Conservation (phyloP, 2,797 vertebrate species). For the Dendrocincla tyrannina region DNA sequence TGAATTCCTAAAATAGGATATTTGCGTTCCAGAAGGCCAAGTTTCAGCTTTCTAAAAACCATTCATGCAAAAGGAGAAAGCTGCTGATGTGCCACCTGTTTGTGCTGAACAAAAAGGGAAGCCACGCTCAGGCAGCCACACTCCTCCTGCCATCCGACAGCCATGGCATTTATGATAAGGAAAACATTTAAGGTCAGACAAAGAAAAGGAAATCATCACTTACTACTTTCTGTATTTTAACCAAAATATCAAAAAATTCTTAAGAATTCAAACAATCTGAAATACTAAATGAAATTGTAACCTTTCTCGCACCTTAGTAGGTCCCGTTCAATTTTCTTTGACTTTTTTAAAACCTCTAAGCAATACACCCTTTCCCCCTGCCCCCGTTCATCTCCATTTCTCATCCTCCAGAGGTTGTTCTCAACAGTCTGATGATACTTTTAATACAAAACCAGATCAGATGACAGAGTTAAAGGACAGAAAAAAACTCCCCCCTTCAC, state of each 20-base stretch:
- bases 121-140: background rate
- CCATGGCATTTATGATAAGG: background rate
- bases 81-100: background rate
- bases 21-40: background rate
- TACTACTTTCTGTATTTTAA: background rate
- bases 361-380: background rate
- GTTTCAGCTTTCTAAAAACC: background rate
- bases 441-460: background rate
- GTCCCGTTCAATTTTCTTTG: background rate
- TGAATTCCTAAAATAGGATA: background rate
- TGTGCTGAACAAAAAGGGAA: background rate
- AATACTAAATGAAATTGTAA: background rate
- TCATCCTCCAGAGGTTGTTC: background rate
- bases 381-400: background rate
- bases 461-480: background rate
- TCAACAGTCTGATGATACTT: background rate
- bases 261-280: background rate
- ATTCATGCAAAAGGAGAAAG: background rate
- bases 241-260: background rate
- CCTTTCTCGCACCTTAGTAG: background rate
- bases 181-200: background rate
- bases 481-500: background rate
- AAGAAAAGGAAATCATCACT: background rate
- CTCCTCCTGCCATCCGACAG: background rate
- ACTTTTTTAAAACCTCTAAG: background rate